These are phyloP conservation scores for Acanthopagrus latus DNA, from an alignment of 2,797 vertebrate genomes.

Conservation along the genomic window DNA sequence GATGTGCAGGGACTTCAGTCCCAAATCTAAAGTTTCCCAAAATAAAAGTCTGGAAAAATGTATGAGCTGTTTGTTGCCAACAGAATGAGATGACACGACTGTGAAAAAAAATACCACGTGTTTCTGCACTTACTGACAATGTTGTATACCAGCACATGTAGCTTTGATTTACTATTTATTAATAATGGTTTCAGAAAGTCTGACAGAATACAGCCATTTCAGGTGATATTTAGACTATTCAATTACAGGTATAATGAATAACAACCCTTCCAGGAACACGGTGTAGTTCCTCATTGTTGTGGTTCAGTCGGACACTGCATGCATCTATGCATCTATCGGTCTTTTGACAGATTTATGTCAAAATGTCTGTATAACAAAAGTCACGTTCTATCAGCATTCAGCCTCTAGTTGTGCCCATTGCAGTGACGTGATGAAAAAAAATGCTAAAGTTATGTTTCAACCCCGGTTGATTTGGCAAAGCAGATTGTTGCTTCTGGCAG, in stretches of 20 bases:
- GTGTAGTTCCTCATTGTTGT: not conserved
- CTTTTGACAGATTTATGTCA: not conserved
- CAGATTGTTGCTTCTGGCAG: not conserved
- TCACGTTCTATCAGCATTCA: not conserved
- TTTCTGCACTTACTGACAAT: not conserved
- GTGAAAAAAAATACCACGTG: not conserved
- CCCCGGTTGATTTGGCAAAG: not conserved
- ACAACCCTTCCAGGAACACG: not conserved
- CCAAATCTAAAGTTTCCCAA: conserved; percentile 8
- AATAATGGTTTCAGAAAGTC: too few species aligned
- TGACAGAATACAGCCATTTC: not conserved
- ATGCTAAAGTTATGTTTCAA: not conserved
- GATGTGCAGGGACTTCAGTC: not conserved
- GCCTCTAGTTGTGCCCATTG: not conserved
- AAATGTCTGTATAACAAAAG: not conserved
- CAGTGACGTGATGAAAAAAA: too few species aligned
- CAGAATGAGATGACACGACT: not conserved
- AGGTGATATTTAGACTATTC: not conserved
- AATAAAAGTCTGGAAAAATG: not conserved
- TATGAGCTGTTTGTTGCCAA: not conserved
- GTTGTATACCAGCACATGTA: not conserved
- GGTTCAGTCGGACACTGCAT: not conserved
- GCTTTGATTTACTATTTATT: too few species aligned
- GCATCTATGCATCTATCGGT: not conserved
- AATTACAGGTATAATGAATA: not conserved